Evolutionary conservation across 2,113 vertebrate species (phyloP).

Genomic region (Maccullochella peelii): DNA sequence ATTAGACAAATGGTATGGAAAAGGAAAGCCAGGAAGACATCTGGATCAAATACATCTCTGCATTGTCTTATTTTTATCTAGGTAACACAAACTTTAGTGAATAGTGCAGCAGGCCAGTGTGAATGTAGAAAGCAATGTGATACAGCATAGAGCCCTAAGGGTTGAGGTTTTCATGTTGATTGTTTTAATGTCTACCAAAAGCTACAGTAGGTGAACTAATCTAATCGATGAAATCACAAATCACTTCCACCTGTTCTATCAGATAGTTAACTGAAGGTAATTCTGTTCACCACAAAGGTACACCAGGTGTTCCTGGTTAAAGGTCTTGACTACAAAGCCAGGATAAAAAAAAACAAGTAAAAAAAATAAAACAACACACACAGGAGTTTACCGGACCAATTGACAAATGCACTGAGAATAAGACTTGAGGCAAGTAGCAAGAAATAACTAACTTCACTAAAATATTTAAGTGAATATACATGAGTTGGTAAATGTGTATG

Average conservation of each 20-base stretch:
- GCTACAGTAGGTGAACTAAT: constrained; percentile 2
- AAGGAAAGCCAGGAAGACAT: constrained; percentile 18
- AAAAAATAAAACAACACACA: too few species aligned
- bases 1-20: constrained; percentile 8
- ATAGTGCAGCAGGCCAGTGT: background rate
- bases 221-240: background rate
- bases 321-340: background rate
- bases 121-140: background rate
- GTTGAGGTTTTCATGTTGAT: background rate
- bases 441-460: background rate
- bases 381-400: background rate
- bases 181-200: constrained; percentile 17
- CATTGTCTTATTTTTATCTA: background rate
- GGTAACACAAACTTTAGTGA: background rate
- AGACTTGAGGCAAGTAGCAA: background rate
- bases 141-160: background rate
- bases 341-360: background rate
- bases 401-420: too few species aligned
- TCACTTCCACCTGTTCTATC: background rate
- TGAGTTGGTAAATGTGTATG: background rate
- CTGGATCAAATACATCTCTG: constrained; percentile 24
- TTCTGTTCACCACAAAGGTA: background rate
- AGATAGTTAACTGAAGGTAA: background rate
- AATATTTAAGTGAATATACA: background rate
- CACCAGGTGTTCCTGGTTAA: background rate